phyloP scores from a whole-genome alignment of 2,888 invertebrate genomes.

The Pristionchus exspectatus region DNA sequence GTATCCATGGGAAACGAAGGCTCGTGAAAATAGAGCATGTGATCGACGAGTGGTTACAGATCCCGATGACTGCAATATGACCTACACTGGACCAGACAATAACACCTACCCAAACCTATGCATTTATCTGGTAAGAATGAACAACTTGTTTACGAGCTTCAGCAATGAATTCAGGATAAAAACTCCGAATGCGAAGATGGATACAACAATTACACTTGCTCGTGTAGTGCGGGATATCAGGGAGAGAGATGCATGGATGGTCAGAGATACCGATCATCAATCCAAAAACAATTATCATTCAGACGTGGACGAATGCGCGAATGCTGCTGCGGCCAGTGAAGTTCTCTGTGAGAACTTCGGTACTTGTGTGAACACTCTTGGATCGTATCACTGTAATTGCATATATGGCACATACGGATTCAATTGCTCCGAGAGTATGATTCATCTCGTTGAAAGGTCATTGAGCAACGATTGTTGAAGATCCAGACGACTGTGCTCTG shows the following conservation, averaged over 20 bases:
- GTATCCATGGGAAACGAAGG: too few species aligned
- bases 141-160: too few species aligned
- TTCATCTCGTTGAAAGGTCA: neutral
- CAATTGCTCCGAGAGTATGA: slow-evolving; percentile 37
- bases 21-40: neutral
- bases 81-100: neutral
- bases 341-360: slow-evolving; percentile 39
- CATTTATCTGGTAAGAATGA: too few species aligned
- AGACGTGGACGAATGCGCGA: slow-evolving; percentile 25
- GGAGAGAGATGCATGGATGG: neutral
- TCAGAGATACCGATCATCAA: neutral
- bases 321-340: slow-evolving; percentile 1
- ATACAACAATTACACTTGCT: neutral
- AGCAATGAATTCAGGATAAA: neutral
- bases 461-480: neutral
- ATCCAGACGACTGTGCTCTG: slow-evolving; percentile 6
- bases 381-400: slow-evolving; percentile 14
- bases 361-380: neutral
- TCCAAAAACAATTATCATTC: neutral
- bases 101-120: neutral
- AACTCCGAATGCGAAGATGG: neutral
- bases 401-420: neutral
- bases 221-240: neutral
- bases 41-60: neutral
- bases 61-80: slow-evolving; percentile 15